phyloP scores from a whole-genome alignment of 2,888 invertebrate species.

The Amiota minor region DNA sequence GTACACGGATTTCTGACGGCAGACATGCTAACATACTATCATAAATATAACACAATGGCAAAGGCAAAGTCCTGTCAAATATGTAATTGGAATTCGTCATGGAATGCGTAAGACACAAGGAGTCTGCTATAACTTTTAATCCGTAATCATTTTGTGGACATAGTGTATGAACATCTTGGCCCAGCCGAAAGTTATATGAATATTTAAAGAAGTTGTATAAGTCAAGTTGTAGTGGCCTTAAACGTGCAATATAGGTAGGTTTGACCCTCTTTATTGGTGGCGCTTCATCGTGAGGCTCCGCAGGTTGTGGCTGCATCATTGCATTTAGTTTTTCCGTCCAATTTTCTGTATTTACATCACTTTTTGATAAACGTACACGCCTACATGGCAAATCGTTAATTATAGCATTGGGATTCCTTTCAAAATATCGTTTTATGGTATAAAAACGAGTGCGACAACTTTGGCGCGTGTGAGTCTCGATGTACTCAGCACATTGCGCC shows the following conservation, averaged over 20 bases:
- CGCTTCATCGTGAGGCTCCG: constrained; percentile 7
- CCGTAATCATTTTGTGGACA: not conserved
- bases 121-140: constrained; percentile 32
- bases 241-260: constrained; percentile 33
- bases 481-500: constrained; percentile 73
- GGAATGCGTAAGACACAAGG: constrained; percentile 17
- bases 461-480: constrained; percentile 75
- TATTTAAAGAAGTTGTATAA: constrained; percentile 67
- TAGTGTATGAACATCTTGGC: constrained; percentile 37
- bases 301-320: not conserved
- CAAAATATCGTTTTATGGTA: constrained; percentile 76
- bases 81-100: constrained; percentile 20
- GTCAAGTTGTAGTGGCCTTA: constrained; percentile 47
- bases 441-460: constrained; percentile 78
- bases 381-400: constrained; percentile 65
- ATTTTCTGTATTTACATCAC: constrained; percentile 61
- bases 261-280: constrained; percentile 18
- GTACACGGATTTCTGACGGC: not conserved
- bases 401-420: constrained; percentile 73
- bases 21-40: constrained; percentile 39
- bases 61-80: constrained; percentile 32
- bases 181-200: constrained; percentile 61
- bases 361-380: constrained; percentile 27
- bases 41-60: constrained; percentile 33
- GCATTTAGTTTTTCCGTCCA: constrained; percentile 55